Evolutionary conservation across 2,888 invertebrate species (phyloP).

Genomic region (Polia nebulosa): DNA sequence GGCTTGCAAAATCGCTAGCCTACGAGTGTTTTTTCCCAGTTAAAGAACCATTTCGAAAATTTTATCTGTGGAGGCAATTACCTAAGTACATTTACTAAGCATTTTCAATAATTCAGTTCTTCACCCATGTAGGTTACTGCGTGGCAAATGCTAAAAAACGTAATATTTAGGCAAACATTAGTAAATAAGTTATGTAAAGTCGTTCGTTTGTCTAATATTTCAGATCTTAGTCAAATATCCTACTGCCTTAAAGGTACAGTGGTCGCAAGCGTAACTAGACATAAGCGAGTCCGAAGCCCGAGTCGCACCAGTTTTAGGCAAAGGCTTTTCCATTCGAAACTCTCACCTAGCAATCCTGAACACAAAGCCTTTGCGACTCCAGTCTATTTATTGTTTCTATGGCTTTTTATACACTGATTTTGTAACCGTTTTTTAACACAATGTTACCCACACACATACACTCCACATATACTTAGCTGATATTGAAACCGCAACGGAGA

Average conservation of each 20-base stretch:
- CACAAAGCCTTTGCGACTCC: not conserved
- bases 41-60: not conserved
- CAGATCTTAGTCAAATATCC: not conserved
- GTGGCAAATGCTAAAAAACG: too few relatives aligned
- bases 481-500: constrained; percentile 57
- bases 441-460: constrained; percentile 1
- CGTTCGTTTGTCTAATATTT: not conserved
- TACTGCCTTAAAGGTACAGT: not conserved
- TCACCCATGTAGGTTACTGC: not conserved
- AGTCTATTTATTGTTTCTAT: not conserved
- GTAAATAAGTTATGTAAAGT: not conserved
- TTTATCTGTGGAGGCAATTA: not conserved
- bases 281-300: too few relatives aligned
- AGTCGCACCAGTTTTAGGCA: too few relatives aligned
- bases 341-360: not conserved
- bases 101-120: not conserved
- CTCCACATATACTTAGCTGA: constrained; percentile 28
- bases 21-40: not conserved
- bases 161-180: not conserved
- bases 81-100: too few relatives aligned
- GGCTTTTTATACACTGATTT: not conserved
- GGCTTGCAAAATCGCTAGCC: not conserved
- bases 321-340: not conserved
- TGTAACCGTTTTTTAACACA: constrained; percentile 12
- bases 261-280: too few relatives aligned